Conservation (phyloP, 1,140 invertebrate genomes). For the Calliopsis andreniformis region DNA sequence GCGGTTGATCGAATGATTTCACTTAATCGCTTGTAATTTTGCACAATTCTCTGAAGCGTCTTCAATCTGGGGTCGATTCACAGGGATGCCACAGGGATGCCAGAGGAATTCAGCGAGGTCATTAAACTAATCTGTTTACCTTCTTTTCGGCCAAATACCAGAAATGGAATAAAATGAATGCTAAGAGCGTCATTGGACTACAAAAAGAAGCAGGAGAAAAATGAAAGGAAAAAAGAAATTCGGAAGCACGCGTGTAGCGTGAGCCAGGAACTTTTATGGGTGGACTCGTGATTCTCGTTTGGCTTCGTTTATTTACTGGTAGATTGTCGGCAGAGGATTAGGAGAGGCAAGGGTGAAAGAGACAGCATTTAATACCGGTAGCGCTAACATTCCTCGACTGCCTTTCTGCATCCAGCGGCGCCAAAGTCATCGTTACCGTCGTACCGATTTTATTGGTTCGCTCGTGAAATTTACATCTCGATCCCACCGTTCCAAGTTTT, state of each 20-base stretch:
- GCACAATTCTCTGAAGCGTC: conserved; percentile 3
- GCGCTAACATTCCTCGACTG: conserved; percentile 55
- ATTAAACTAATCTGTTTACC: conserved; percentile 47
- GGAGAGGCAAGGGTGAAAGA: background rate
- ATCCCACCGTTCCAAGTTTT: background rate
- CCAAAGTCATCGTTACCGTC: conserved; percentile 46
- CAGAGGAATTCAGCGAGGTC: background rate
- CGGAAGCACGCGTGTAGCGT: background rate
- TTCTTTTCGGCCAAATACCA: background rate
- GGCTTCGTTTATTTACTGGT: conserved; percentile 25
- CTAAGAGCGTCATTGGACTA: background rate
- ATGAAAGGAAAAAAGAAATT: background rate
- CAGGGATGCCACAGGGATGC: no score
- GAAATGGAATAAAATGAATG: background rate
- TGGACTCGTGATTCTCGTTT: background rate
- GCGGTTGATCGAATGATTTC: background rate
- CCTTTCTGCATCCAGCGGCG: conserved; percentile 46
- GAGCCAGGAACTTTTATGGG: background rate
- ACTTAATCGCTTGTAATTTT: conserved; percentile 37
- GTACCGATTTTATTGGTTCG: conserved; percentile 20
- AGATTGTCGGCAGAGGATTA: background rate
- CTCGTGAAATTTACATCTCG: conserved; percentile 29
- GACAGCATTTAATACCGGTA: conserved; percentile 41
- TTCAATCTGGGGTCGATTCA: background rate
- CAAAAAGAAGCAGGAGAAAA: background rate